Conservation (phyloP, 1,140 invertebrate species). For the Aphelenchoides fujianensis region DNA sequence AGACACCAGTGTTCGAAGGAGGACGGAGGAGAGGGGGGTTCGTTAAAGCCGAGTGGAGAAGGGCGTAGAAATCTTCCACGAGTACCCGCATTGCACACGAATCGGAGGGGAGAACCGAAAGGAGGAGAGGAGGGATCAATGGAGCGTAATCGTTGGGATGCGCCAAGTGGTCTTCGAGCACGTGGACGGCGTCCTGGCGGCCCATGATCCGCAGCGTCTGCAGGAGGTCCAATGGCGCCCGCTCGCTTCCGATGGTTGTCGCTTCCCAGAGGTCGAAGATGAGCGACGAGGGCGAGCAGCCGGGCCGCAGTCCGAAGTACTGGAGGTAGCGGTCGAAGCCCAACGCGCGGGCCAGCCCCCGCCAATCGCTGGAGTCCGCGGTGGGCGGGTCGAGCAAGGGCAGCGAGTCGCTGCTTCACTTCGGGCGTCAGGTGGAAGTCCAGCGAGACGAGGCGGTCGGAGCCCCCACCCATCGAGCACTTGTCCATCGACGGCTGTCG, state of each 20-base stretch:
- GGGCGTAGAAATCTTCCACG: too few relatives aligned
- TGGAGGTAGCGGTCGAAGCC: conserved; percentile 54
- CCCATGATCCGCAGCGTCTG: conserved; percentile 59
- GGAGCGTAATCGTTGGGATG: not conserved
- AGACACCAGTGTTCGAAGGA: too few relatives aligned
- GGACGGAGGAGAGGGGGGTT: too few relatives aligned
- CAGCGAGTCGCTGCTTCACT: conserved; percentile 35
- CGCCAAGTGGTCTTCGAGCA: conserved; percentile 49
- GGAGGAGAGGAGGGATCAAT: too few relatives aligned
- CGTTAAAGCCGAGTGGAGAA: too few relatives aligned
- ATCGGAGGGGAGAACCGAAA: too few relatives aligned
- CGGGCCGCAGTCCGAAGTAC: conserved; percentile 53
- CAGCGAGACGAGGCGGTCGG: conserved; percentile 41
- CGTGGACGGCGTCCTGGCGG: conserved; percentile 47
- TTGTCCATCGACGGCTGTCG: not conserved
- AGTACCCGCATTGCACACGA: too few relatives aligned
- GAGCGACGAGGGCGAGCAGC: conserved; percentile 51
- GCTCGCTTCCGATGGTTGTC: conserved; percentile 36
- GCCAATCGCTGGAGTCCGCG: conserved; percentile 45
- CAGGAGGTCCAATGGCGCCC: conserved; percentile 55
- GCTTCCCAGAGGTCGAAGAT: conserved; percentile 59
- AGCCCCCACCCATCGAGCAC: not conserved
- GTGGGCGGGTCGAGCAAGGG: conserved; percentile 43
- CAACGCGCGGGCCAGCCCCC: conserved; percentile 49
- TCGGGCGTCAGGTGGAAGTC: conserved; percentile 48